Percentiles rank a stretch among this genome's conserved stretches.
phyloP scores from a whole-genome alignment of 2,797 vertebrate genomes.

The Buceros bicornis region DNA sequence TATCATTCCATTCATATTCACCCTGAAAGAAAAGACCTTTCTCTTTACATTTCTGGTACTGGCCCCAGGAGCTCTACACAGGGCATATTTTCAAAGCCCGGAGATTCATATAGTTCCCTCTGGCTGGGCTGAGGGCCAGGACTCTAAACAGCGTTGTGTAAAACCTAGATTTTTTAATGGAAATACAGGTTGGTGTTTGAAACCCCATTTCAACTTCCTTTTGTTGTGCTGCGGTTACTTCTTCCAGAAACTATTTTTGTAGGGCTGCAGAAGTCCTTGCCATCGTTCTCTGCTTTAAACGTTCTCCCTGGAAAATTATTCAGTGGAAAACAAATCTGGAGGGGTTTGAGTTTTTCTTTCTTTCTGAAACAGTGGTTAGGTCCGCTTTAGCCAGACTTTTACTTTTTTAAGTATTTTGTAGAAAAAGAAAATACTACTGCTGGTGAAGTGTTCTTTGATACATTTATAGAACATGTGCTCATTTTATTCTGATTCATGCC shows the following conservation, averaged over 20 bases:
- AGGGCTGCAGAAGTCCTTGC: constrained; percentile 10
- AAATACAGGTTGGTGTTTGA: neutral
- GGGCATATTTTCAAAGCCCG: neutral
- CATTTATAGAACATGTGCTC: constrained; percentile 28
- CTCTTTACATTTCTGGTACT: neutral
- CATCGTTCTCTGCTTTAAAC: constrained; percentile 24
- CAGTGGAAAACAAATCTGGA: constrained; percentile 14
- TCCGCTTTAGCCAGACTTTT: constrained; percentile 34
- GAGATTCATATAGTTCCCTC: neutral
- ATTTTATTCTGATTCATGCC: constrained; percentile 44
- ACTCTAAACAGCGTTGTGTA: neutral
- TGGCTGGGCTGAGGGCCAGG: neutral
- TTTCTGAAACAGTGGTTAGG: neutral
- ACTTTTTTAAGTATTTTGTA: constrained; percentile 30
- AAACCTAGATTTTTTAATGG: neutral
- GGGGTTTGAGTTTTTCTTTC: neutral
- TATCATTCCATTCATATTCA: neutral
- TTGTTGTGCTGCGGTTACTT: neutral
- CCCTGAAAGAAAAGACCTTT: neutral
- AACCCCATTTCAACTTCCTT: constrained; percentile 3
- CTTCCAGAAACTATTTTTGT: constrained; percentile 3
- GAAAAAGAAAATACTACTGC: constrained; percentile 31
- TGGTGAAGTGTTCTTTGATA: constrained; percentile 28
- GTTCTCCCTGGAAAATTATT: constrained; percentile 41
- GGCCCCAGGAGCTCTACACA: neutral